These are phyloP conservation scores for Tragelaphus buxtoni DNA, from an alignment of 2,113 vertebrate genomes.

Conservation along the genomic window DNA sequence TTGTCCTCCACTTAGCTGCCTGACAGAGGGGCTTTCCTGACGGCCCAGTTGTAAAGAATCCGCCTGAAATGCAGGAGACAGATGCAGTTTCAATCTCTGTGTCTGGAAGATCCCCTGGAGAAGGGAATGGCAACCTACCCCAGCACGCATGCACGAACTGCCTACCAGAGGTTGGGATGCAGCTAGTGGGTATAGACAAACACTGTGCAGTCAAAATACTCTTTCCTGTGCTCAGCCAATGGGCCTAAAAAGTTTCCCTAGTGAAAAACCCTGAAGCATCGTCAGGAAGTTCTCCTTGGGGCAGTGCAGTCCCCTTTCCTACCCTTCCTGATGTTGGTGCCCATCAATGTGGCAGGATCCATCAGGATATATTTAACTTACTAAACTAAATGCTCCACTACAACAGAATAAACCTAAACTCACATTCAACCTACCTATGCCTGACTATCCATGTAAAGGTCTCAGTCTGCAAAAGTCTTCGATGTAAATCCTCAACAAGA, in stretches of 20 bases:
- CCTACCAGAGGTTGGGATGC: neutral
- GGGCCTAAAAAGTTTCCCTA: neutral
- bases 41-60: neutral
- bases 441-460: neutral
- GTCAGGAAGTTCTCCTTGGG: neutral
- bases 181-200: neutral
- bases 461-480: neutral
- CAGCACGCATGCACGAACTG: neutral
- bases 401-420: neutral
- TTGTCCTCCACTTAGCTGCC: neutral
- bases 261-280: neutral
- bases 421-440: neutral
- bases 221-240: neutral
- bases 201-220: neutral
- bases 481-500: neutral
- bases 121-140: neutral
- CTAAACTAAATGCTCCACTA: neutral
- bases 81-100: neutral
- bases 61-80: neutral
- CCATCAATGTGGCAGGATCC: neutral
- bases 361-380: neutral
- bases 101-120: neutral
- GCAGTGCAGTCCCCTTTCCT: neutral
- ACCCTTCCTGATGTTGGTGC: neutral
- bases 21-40: neutral